Evolutionary conservation across 2,888 invertebrate genomes (phyloP).

Genomic region (Anagyrus pseudococci): DNA sequence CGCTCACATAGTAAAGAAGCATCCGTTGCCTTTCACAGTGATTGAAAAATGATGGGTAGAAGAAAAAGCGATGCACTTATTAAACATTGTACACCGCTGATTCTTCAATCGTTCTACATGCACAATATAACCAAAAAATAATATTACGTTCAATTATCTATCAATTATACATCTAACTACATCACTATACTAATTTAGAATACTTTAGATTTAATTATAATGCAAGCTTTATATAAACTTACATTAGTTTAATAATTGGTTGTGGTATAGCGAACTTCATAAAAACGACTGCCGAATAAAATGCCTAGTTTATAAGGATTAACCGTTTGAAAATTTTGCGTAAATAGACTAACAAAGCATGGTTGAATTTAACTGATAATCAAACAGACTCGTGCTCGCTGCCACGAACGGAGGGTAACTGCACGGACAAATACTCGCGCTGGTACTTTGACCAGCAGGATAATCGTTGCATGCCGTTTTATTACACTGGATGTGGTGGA

Average conservation of each 20-base stretch:
- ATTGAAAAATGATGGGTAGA: too few relatives aligned
- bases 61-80: not conserved
- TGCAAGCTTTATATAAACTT: not conserved
- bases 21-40: not conserved
- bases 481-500: constrained; percentile 90
- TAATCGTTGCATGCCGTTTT: constrained; percentile 90
- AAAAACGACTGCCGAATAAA: too few relatives aligned
- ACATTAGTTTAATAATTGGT: not conserved
- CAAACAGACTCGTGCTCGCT: constrained; percentile 77
- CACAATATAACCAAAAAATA: not conserved
- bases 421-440: constrained; percentile 75
- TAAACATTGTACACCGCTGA: not conserved
- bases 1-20: too few relatives aligned
- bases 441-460: constrained; percentile 88
- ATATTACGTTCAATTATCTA: not conserved
- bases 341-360: constrained; percentile 53
- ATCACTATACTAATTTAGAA: not conserved
- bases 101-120: not conserved
- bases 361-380: constrained; percentile 49
- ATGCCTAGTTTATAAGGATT: too few relatives aligned
- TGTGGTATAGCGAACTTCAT: too few relatives aligned
- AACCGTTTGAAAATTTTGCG: too few relatives aligned
- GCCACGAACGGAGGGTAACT: constrained; percentile 78
- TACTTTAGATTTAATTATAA: too few relatives aligned
- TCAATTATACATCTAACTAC: not conserved